Evolutionary conservation across 2,113 vertebrate species (phyloP), one percentile per base, ranked within the genome.

Genomic region (Hyperoodon ampullatus): DNA sequence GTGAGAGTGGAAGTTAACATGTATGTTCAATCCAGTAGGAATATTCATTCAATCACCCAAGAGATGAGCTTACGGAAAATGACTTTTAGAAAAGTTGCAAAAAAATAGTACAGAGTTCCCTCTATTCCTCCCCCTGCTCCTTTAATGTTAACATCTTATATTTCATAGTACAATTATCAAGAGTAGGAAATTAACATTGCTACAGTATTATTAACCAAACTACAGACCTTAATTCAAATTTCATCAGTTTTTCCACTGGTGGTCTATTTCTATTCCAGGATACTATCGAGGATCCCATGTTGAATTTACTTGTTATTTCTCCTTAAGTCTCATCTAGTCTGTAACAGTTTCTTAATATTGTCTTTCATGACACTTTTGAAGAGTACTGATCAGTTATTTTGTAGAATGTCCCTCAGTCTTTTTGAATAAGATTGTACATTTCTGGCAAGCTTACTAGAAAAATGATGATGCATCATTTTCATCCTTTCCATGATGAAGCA

Each of bases 301-400:
- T 92, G 8, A 35, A 50, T 83, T 87, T 94, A 82, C 23, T 66
- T 93, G 75, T 94, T 83, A 72, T 87, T 95, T 97, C 42, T 96
- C 19, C 35, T 88, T 84, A 80, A 80, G 85, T 70, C 12, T 92
- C 3, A 5, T 60, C 61, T n/a, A 61, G 8, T 58, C 68, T 94
- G 68, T 88, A 75, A 33, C 5, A 42, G 65, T 95, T 95, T 92
- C 24, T 97, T 72, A 82, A 74, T 94, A 26, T 90, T 94, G 5
- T 95, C 28, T 97, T 93, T 66, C 28, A 12, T 78, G 47, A 82
- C 1, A 60, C 15, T 89, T 97, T 87, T 74, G 58, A 97, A 85
- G 90, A 88, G 12, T 71, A 70, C 61, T 53, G 33, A 70, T 65
- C 42, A 42, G 39, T 96, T 95, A 81, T 96, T 94, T 97, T 88